A percentile compares a stretch with the other conserved stretches of the same genome.
phyloP scores from a whole-genome alignment of 2,888 invertebrate species.

The Dryobota labecula region DNA sequence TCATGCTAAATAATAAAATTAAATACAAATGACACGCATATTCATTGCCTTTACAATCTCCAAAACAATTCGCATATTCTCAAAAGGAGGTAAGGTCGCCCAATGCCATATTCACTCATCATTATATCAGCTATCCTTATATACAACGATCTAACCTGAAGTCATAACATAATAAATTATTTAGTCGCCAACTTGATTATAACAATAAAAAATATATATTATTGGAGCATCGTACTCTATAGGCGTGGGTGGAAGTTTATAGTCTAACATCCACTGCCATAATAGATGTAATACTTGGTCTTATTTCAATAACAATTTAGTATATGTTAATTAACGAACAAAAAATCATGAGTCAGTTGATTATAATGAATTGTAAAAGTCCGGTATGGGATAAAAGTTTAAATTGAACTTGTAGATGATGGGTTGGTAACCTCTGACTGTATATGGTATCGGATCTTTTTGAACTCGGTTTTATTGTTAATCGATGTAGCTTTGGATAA shows the following conservation, averaged over 20 bases:
- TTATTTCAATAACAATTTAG: constrained; percentile 53
- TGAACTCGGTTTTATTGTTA: constrained; percentile 52
- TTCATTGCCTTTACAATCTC: constrained; percentile 23
- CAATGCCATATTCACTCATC: constrained; percentile 41
- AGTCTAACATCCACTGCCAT: constrained; percentile 32
- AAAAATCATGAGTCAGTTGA: constrained; percentile 50
- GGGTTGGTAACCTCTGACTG: constrained; percentile 51
- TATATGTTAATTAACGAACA: constrained; percentile 47
- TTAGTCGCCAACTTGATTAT: constrained; percentile 39
- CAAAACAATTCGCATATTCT: constrained; percentile 22
- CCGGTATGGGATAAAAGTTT: constrained; percentile 48
- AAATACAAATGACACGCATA: constrained; percentile 22
- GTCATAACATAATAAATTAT: constrained; percentile 53
- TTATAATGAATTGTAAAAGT: constrained; percentile 50
- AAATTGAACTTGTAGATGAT: constrained; percentile 28
- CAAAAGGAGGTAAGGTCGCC: constrained; percentile 44
- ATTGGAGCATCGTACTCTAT: constrained; percentile 55
- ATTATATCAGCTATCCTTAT: constrained; percentile 34
- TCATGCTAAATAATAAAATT: constrained; percentile 26
- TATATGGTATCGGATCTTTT: constrained; percentile 47
- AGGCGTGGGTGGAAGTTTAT: constrained; percentile 49
- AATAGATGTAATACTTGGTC: constrained; percentile 37
- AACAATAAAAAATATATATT: constrained; percentile 50
- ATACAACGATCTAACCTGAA: constrained; percentile 47
- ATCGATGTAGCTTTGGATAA: constrained; percentile 22